These are phyloP conservation scores for Pterophyllum scalare DNA, from an alignment of 2,113 vertebrate species.

Conservation along the genomic window DNA sequence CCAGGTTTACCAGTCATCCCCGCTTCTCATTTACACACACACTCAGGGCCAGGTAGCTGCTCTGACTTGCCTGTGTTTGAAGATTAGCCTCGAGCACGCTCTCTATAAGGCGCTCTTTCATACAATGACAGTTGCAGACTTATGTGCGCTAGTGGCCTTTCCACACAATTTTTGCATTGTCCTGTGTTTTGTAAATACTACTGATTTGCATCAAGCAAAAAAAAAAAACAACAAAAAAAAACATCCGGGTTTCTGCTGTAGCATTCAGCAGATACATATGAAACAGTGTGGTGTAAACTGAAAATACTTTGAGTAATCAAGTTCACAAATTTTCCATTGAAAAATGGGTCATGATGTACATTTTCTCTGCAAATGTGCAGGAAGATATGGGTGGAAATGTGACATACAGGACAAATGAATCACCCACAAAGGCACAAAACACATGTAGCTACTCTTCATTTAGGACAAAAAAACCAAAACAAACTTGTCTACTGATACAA, in stretches of 20 bases:
- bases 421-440: neutral
- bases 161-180: conserved; percentile 43
- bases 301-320: neutral
- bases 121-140: conserved; percentile 23
- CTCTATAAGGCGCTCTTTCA: conserved; percentile 36
- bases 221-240: neutral
- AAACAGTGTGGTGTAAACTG: neutral
- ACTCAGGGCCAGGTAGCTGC: conserved; percentile 13
- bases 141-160: conserved; percentile 34
- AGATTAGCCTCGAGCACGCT: conserved; percentile 36
- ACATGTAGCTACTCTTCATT: neutral
- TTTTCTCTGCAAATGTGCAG: neutral
- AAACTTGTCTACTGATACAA: neutral
- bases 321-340: neutral
- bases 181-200: conserved; percentile 59
- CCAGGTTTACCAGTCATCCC: conserved; percentile 31
- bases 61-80: conserved; percentile 46
- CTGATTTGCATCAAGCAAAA: conserved; percentile 33
- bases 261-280: neutral
- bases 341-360: neutral
- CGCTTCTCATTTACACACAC: neutral
- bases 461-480: accelerated
- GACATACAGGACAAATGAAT: neutral
- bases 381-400: conserved; percentile 4
- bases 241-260: neutral